Evolutionary conservation across 2,888 invertebrate genomes (phyloP).

Genomic region (Deilephila porcellus): DNA sequence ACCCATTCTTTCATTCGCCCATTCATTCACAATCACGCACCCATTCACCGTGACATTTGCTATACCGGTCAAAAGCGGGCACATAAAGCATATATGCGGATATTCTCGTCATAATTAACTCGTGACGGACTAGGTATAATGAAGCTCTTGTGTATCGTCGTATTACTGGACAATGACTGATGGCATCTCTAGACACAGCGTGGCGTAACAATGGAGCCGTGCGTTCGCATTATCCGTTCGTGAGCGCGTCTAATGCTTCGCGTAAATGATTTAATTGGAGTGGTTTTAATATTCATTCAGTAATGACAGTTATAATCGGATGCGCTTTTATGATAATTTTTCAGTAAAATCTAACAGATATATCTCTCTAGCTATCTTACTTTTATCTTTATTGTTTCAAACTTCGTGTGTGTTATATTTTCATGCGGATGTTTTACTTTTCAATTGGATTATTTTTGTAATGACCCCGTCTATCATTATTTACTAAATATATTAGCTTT

Average conservation of each 20-base stretch:
- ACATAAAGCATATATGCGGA: slow-evolving; percentile 3
- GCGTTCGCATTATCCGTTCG: neutral
- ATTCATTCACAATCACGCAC: slow-evolving; percentile 7
- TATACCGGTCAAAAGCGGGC: neutral
- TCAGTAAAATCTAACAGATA: no score
- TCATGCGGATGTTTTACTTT: no score
- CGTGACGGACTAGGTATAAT: neutral
- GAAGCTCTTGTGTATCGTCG: neutral
- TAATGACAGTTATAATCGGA: neutral
- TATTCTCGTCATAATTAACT: slow-evolving; percentile 10
- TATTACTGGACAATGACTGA: slow-evolving; percentile 15
- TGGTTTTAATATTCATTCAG: neutral
- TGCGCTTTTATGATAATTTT: neutral
- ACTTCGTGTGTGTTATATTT: no score
- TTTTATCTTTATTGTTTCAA: no score
- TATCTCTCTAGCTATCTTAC: no score
- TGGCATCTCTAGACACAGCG: neutral
- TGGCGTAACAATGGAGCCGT: neutral
- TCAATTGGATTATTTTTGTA: no score
- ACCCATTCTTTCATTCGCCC: neutral
- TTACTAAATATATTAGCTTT: no score
- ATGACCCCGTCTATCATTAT: no score
- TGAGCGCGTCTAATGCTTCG: neutral
- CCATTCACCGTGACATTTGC: slow-evolving; percentile 22
- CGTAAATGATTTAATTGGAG: neutral